Evolutionary conservation across 2,888 invertebrate genomes (phyloP), one percentile per base, ranked within the genome.

Genomic region (Epiblema foenella): DNA sequence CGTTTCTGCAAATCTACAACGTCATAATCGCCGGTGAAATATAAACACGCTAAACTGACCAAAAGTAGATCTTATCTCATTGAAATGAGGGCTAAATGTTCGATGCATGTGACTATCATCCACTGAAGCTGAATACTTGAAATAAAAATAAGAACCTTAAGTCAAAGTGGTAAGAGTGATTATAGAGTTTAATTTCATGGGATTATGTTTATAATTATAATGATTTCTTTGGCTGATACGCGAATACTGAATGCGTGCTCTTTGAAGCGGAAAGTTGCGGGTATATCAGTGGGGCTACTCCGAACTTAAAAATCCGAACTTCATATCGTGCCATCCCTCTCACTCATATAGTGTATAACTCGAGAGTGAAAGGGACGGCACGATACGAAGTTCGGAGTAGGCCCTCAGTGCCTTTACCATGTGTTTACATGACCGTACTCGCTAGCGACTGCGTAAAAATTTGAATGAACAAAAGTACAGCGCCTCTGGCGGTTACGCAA

Each of bases 1-100:
- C 24, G 59, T 29, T 29, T 46, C 9, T 15, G n/a, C 18, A 60
- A 60, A 24, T 46, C 9, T 15, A 17, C 18, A 60, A 60, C 24
- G 46, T 46, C 60, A 29, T 39, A 60, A 17, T n/a, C 46, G 46
- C 60, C 60, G n/a, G 18, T 57, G 11, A 24, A 29, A 15, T 29
- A 8, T 1, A 5, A 46, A 46, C 7, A 46, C 46, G 12, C 46
- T 15, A 4, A 46, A 46, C 46, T n/a, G 8, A 46, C n/a, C 15
- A 15, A 42, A 15, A 46, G n/a, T 46, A 46, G 8, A n/a, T 1
- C n/a, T n/a, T 46, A 46, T 46, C 0, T n/a, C 3, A 7, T 46
- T 46, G 46, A 7, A n/a, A 46, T 46, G 5, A n/a, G 7, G 46
- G n/a, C 7, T n/a, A n/a, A n/a, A 1, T 4, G 5, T 15, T 42